These are phyloP conservation scores for Pygoscelis antarcticus DNA, from an alignment of 2,113 vertebrate species.

Conservation along the genomic window DNA sequence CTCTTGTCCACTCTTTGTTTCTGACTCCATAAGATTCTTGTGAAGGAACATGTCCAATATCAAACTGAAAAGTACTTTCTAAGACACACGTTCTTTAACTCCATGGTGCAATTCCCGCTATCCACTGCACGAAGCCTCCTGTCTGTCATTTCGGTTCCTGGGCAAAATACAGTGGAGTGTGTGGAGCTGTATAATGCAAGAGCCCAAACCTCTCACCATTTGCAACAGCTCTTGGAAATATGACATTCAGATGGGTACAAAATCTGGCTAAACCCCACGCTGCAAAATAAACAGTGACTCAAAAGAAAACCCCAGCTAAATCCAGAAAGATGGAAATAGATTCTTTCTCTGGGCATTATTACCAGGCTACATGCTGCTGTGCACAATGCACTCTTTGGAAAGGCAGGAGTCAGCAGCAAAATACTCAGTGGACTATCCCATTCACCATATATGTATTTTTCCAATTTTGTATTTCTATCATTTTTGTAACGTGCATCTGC, in stretches of 20 bases:
- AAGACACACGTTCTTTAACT: not conserved
- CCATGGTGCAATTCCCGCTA: not conserved
- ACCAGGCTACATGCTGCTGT: not conserved
- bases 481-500: constrained; percentile 38
- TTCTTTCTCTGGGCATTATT: not conserved
- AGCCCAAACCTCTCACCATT: not conserved
- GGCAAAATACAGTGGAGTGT: not conserved
- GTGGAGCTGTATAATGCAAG: not conserved
- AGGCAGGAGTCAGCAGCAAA: not conserved
- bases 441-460: not conserved
- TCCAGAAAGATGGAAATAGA: not conserved
- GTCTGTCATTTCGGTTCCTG: not conserved
- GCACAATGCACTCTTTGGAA: not conserved
- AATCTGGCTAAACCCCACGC: not conserved
- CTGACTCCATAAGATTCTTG: not conserved
- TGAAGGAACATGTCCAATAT: not conserved
- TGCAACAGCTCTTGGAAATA: not conserved
- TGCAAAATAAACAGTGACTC: not conserved
- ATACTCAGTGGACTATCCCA: not conserved
- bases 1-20: not conserved
- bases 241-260: not conserved
- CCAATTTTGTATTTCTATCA: constrained; percentile 3
- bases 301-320: not conserved
- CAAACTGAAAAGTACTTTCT: not conserved
- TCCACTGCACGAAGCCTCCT: not conserved